A percentile compares a stretch with the other conserved stretches of the same genome.
Evolutionary conservation across 2,113 vertebrate genomes (phyloP).

Genomic region (Dendrocopos noguchii): DNA sequence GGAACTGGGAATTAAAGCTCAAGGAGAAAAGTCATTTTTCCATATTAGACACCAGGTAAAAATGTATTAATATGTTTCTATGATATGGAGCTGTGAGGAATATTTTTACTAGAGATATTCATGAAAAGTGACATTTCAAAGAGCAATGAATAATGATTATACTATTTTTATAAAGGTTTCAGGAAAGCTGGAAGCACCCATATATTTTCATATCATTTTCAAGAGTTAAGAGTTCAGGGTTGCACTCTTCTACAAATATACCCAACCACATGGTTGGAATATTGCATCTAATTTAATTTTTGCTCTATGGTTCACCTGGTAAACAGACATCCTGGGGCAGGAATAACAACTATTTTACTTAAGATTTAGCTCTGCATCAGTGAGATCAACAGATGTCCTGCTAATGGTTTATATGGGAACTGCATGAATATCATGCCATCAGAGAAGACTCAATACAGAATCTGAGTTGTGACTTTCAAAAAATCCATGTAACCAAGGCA

Average conservation of each 20-base stretch:
- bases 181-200: not conserved
- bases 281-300: not conserved
- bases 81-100: not conserved
- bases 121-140: not conserved
- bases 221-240: not conserved
- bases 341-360: conserved; percentile 32
- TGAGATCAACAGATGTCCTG: conserved; percentile 26
- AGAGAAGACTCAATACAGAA: not conserved
- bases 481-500: not conserved
- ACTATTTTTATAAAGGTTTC: not conserved
- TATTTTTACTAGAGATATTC: not conserved
- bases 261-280: not conserved
- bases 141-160: not conserved
- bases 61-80: not conserved
- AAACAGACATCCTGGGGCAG: not conserved
- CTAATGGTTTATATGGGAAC: not conserved
- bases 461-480: not conserved
- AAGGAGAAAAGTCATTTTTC: conserved; percentile 25
- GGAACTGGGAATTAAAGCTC: conserved; percentile 2
- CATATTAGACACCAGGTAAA: not conserved
- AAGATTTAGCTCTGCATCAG: conserved; percentile 18
- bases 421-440: not conserved
- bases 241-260: not conserved
- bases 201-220: not conserved
- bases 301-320: not conserved